phyloP scores from a whole-genome alignment of 2,113 vertebrate genomes.

The Mugil cephalus region DNA sequence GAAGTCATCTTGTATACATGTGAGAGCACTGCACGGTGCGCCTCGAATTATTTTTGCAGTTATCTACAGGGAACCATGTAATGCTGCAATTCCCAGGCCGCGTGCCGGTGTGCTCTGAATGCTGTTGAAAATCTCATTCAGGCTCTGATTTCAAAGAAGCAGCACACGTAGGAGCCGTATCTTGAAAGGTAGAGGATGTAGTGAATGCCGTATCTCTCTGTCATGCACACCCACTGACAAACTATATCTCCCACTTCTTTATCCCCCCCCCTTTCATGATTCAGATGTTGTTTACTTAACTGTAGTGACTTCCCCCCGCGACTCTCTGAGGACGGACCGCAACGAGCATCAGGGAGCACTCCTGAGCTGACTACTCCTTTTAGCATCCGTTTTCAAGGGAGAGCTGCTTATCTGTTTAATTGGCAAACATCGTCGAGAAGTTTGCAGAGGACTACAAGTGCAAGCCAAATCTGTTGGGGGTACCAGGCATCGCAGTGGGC shows the following conservation, averaged over 20 bases:
- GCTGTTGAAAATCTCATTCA: slow-evolving; percentile 19
- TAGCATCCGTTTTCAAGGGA: slow-evolving; percentile 37
- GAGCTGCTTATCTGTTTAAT: slow-evolving; percentile 60
- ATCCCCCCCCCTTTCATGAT: not conserved
- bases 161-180: not conserved
- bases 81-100: not conserved
- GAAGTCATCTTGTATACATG: not conserved
- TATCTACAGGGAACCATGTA: slow-evolving; percentile 14
- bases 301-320: slow-evolving; percentile 37
- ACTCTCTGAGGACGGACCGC: slow-evolving; percentile 32
- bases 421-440: slow-evolving; percentile 55
- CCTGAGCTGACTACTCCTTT: slow-evolving; percentile 23
- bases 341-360: slow-evolving; percentile 8
- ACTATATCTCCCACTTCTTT: not conserved
- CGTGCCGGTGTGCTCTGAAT: slow-evolving; percentile 5
- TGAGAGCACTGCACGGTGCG: not conserved
- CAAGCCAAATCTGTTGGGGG: slow-evolving; percentile 63
- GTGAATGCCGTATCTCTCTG: slow-evolving; percentile 6
- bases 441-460: slow-evolving; percentile 56
- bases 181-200: slow-evolving; percentile 12
- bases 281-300: slow-evolving; percentile 58
- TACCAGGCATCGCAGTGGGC: slow-evolving; percentile 38
- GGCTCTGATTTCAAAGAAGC: slow-evolving; percentile 18
- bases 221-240: slow-evolving; percentile 17
- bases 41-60: slow-evolving; percentile 15